Percentiles rank a stretch among this genome's conserved stretches.
Evolutionary conservation across 2,888 invertebrate genomes (phyloP).

Genomic region (Pollenia amentaria): DNA sequence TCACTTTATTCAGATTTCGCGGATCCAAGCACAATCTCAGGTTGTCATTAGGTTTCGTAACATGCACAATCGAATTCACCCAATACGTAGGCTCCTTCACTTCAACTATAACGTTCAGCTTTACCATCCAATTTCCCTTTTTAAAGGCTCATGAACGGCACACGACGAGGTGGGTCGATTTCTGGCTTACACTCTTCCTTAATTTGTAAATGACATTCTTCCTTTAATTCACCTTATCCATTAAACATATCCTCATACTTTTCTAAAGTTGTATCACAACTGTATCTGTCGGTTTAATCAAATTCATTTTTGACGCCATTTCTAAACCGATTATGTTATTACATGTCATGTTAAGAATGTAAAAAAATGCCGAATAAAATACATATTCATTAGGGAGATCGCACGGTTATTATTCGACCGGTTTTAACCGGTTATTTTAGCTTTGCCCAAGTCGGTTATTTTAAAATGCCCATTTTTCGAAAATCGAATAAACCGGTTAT

Average conservation of each 20-base stretch:
- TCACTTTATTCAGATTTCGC: slow-evolving; percentile 71
- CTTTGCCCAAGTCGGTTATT: no score
- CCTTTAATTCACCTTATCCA: slow-evolving; percentile 11
- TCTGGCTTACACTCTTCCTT: not conserved
- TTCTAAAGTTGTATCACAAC: slow-evolving; percentile 51
- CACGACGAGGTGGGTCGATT: slow-evolving; percentile 40
- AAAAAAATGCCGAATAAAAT: no score
- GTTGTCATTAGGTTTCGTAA: no score
- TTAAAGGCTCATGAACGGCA: slow-evolving; percentile 48
- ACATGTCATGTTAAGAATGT: no score
- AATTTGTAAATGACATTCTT: slow-evolving; percentile 20
- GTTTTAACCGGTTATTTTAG: no score
- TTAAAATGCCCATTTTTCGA: no score
- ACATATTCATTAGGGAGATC: no score
- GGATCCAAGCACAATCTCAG: slow-evolving; percentile 70
- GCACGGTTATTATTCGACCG: no score
- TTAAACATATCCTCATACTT: slow-evolving; percentile 45
- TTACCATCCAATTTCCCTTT: slow-evolving; percentile 42
- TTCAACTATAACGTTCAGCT: slow-evolving; percentile 38
- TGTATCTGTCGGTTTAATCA: slow-evolving; percentile 36
- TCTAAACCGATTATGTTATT: no score
- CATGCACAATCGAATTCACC: slow-evolving; percentile 63
- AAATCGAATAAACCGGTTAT: no score
- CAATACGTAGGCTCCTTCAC: slow-evolving; percentile 29
- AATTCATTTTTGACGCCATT: slow-evolving; percentile 31